Base-by-base conservation (phyloP, 1,140 invertebrate species). In the Elysia chlorotica region DNA sequence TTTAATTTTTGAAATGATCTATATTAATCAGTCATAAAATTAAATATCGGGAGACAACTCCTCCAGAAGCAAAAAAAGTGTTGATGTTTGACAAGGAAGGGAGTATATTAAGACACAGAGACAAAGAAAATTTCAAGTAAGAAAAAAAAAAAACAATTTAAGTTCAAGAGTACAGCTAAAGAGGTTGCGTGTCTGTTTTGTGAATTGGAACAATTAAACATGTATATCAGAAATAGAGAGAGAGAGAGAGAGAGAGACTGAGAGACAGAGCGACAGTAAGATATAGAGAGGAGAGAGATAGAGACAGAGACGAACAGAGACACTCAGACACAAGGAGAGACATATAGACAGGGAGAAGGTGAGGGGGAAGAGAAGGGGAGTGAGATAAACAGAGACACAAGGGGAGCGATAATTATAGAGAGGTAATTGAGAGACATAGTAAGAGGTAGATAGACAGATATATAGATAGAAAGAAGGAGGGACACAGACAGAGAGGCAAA, bases 401-500 rank as follows among this genome's bases (percentile, higher is more conserved):
- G 28, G 14, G 14, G 57, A 59, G 6, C 25, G 57, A 30, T 30
- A 23, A 25, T 10, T 10, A 23, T 10, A 30, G 21, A 23, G n/a
- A 23, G 17, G 5, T 23, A 82, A 81, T 68, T 77, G 81, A 21
- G 90, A 81, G 14, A 88, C 61, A 48, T 82, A 82, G 5, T 83
- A 79, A 65, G 90, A 85, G 23, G 90, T 79, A 82, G 89, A 89
- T n/a, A n/a, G n/a, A n/a, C n/a, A n/a, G n/a, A n/a, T n/a, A n/a
- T n/a, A n/a, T n/a, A n/a, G n/a, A n/a, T n/a, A n/a, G n/a, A n/a
- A n/a, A n/a, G n/a, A n/a, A n/a, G n/a, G n/a, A n/a, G n/a, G n/a
- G n/a, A 23, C 6, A 4, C 2, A 2, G 57, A 59, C 57, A 59
- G 19, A 25, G 14, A 23, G 57, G 25, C 28, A 10, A 25, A 30